These are phyloP conservation scores for Ptilodon capucinus DNA, from an alignment of 2,888 invertebrate genomes.

Conservation along the genomic window DNA sequence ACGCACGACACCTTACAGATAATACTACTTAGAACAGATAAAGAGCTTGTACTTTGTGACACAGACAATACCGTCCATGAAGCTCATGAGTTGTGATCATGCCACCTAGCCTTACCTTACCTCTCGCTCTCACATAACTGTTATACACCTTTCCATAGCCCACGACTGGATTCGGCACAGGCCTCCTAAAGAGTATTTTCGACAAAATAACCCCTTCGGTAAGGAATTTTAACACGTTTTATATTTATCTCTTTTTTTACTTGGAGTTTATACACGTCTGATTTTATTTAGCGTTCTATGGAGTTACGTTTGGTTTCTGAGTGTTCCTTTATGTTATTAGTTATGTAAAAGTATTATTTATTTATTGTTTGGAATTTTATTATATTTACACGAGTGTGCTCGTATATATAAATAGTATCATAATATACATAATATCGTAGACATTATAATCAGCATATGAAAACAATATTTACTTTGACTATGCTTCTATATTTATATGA, in stretches of 20 bases:
- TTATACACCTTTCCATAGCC: slow-evolving; percentile 83
- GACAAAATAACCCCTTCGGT: slow-evolving; percentile 84
- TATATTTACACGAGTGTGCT: slow-evolving; percentile 73
- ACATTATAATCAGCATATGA: slow-evolving; percentile 67
- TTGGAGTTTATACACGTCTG: slow-evolving; percentile 58
- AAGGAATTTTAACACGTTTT: slow-evolving; percentile 82
- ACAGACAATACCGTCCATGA: slow-evolving; percentile 71
- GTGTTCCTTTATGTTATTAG: slow-evolving; percentile 68
- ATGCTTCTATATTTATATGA: slow-evolving; percentile 72
- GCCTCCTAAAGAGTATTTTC: slow-evolving; percentile 84
- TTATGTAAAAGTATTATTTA: slow-evolving; percentile 52
- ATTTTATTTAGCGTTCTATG: slow-evolving; percentile 65
- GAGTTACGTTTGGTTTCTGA: slow-evolving; percentile 55
- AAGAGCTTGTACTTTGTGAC: slow-evolving; percentile 83
- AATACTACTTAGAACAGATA: slow-evolving; percentile 63
- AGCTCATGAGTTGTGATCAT: slow-evolving; percentile 71
- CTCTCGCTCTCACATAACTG: slow-evolving; percentile 80
- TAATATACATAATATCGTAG: slow-evolving; percentile 67
- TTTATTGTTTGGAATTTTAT: slow-evolving; percentile 49
- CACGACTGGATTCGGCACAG: slow-evolving; percentile 83
- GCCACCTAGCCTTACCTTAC: slow-evolving; percentile 73
- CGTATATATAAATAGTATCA: slow-evolving; percentile 70
- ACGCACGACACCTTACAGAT: slow-evolving; percentile 79
- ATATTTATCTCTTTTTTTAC: slow-evolving; percentile 62
- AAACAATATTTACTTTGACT: slow-evolving; percentile 72